A percentile compares a stretch with the other conserved stretches of the same genome.
These are phyloP conservation scores for Mayetiola destructor DNA, from an alignment of 2,888 invertebrate species.

Conservation along the genomic window DNA sequence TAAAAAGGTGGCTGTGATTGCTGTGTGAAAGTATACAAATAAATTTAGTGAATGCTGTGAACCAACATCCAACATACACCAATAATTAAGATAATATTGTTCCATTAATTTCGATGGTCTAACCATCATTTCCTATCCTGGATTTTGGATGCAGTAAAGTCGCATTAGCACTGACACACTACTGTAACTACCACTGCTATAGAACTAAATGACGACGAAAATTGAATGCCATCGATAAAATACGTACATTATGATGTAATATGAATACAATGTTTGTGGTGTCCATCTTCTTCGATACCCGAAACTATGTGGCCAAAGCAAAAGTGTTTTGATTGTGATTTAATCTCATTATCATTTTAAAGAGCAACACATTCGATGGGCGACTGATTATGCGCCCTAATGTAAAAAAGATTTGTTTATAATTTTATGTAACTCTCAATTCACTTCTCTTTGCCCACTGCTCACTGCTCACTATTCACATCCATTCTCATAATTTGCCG, in stretches of 20 bases:
- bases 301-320: too few relatives aligned
- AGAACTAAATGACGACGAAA: too few relatives aligned
- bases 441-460: not conserved
- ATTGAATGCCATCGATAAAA: not conserved
- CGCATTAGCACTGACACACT: too few relatives aligned
- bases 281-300: too few relatives aligned
- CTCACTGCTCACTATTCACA: too few relatives aligned
- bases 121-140: not conserved
- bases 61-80: too few relatives aligned
- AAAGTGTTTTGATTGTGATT: too few relatives aligned
- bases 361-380: not conserved
- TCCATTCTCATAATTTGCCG: too few relatives aligned
- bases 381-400: not conserved
- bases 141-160: not conserved
- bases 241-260: not conserved
- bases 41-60: too few relatives aligned
- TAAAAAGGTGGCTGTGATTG: not conserved
- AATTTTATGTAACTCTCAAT: conserved; percentile 9
- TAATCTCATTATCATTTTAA: conserved; percentile 6
- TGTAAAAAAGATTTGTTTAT: conserved; percentile 12
- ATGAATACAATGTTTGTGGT: too few relatives aligned
- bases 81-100: conserved; percentile 3
- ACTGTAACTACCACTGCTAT: too few relatives aligned
- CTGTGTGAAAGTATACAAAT: not conserved
- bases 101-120: conserved; percentile 6